A percentile compares a stretch with the other conserved stretches of the same genome.
These are phyloP conservation scores for Menura novaehollandiae DNA, from an alignment of 2,113 vertebrate species.

Conservation along the genomic window DNA sequence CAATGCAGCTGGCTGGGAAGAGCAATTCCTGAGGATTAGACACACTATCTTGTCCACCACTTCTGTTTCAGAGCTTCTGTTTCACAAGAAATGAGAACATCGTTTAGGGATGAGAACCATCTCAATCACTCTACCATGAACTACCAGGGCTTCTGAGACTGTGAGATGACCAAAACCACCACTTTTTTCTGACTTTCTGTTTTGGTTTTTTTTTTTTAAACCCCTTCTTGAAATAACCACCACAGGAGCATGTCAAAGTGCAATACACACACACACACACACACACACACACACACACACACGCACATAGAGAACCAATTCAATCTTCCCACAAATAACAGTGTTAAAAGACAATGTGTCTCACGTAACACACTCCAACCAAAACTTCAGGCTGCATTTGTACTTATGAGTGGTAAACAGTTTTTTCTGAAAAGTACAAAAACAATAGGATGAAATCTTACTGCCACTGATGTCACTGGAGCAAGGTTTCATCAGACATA, in stretches of 20 bases:
- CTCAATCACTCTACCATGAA: neutral
- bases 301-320: neutral
- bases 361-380: conserved; percentile 33
- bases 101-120: neutral
- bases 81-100: neutral
- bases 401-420: conserved; percentile 53
- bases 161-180: neutral
- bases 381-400: conserved; percentile 49
- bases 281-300: neutral
- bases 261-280: neutral
- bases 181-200: neutral
- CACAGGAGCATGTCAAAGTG: neutral
- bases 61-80: neutral
- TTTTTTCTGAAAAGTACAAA: neutral
- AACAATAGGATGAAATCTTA: neutral
- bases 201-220: neutral
- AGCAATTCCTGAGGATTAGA: neutral
- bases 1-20: neutral
- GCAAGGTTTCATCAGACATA: conserved; percentile 16
- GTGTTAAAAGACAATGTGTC: conserved; percentile 49
- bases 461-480: neutral
- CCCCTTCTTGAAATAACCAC: neutral
- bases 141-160: neutral
- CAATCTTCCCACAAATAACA: conserved; percentile 52
- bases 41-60: neutral